Evolutionary conservation across 1,140 invertebrate genomes (phyloP).

Genomic region (Neodiprion lecontei): DNA sequence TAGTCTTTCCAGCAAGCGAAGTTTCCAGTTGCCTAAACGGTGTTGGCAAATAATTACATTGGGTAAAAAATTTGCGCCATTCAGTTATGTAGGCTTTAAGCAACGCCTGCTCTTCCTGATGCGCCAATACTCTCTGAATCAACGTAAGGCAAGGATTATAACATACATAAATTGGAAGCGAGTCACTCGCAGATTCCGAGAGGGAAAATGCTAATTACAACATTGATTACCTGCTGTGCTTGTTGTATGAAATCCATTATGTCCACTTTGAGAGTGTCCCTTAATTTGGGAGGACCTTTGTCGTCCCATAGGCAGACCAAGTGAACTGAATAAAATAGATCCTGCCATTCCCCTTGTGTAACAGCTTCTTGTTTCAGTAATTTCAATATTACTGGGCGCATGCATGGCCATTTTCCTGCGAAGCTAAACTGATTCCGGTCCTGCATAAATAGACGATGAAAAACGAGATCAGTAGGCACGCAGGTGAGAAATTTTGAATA

Average conservation of each 20-base stretch:
- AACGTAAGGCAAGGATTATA: constrained; percentile 23
- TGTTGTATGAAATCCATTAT: constrained; percentile 95
- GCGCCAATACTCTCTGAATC: constrained; percentile 79
- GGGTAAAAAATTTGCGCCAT: constrained; percentile 98
- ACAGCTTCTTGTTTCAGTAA: constrained; percentile 92
- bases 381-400: constrained; percentile 92
- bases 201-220: no score
- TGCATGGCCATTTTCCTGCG: constrained; percentile 95
- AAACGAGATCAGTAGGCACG: not conserved
- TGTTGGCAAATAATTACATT: constrained; percentile 95
- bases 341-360: constrained; percentile 95
- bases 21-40: constrained; percentile 94
- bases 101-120: constrained; percentile 93
- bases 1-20: constrained; percentile 72
- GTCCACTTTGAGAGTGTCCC: constrained; percentile 88
- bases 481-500: not conserved
- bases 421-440: constrained; percentile 77
- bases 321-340: constrained; percentile 95
- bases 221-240: constrained; percentile 75
- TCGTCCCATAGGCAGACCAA: constrained; percentile 96
- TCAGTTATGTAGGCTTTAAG: constrained; percentile 95
- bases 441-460: constrained; percentile 48
- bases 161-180: not conserved
- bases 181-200: no score
- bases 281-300: constrained; percentile 87